phyloP scores from a whole-genome alignment of 1,140 invertebrate species.

The Formica exsecta region DNA sequence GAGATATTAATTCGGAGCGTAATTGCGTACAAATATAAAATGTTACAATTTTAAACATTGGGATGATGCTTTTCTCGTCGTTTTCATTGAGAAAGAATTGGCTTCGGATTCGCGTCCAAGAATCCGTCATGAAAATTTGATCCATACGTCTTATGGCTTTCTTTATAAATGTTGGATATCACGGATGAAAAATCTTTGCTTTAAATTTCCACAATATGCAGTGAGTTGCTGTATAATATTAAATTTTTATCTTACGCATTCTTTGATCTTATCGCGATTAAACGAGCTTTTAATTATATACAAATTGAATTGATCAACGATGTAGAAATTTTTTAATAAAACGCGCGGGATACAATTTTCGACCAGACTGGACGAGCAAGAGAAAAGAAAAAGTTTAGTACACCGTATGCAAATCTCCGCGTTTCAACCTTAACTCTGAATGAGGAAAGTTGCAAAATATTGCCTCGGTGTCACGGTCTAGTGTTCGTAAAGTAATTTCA shows the following conservation, averaged over 20 bases:
- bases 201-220: neutral
- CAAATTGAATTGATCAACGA: neutral
- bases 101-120: neutral
- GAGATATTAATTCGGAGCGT: neutral
- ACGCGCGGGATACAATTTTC: conserved; percentile 12
- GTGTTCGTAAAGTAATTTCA: neutral
- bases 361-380: neutral
- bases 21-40: neutral
- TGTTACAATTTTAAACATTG: neutral
- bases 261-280: neutral
- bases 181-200: neutral
- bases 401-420: conserved; percentile 30
- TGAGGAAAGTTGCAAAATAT: conserved; percentile 59
- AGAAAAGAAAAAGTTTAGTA: conserved; percentile 19
- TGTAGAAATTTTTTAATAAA: conserved; percentile 45
- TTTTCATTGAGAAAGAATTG: conserved; percentile 11
- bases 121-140: conserved; percentile 2
- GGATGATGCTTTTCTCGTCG: neutral
- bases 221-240: neutral
- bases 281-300: neutral
- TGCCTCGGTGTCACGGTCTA: conserved; percentile 16
- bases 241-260: neutral
- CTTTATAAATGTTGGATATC: conserved; percentile 2
- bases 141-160: neutral
- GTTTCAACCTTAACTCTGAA: conserved; percentile 43